Evolutionary conservation across 2,113 vertebrate species (phyloP), one percentile per base, ranked within the genome.

Genomic region (Callorhinus ursinus): DNA sequence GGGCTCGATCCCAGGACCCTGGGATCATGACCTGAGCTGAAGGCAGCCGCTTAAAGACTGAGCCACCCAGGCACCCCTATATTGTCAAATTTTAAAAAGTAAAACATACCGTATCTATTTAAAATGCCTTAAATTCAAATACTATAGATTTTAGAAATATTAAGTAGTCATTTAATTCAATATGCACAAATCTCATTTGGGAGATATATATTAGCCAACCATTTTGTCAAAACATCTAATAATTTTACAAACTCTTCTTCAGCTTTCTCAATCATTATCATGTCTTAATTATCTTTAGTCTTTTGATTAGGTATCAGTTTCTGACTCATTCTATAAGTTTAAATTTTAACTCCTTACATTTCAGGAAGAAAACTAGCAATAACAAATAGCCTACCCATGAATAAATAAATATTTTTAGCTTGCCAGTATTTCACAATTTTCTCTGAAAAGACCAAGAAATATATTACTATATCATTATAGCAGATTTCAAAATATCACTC

Each of bases 41-140:
- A 46, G 46, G 46, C 46, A 46, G 46, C 46, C 46, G 46, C 46
- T 46, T 46, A 46, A 46, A 46, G 46, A 46, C 46, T 46, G 46
- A 46, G 46, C 46, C 46, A 46, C 46, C 46, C 46, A 46, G 46
- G 46, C 7, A 46, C 46, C 46, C 46, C 36, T 49, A 57, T 67
- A 67, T 11, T 42, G 16, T 36, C 31, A 72, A 77, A 22, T 49
- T 72, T 95, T 57, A 57, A 28, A 77, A 77, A 28, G 39, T 12
- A 63, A 63, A 82, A 61, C 16, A 15, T 59, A 49, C 77, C 39
- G 26, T 69, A 24, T 59, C 12, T 74, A 28, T 53, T 94, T 90
- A 57, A 95, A 90, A 83, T 90, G 49, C 36, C n/a, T 90, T 90
- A 77, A 65, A 42, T 90, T 67, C 31, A 84, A 95, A 67, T n/a